These are phyloP conservation scores for Tupiocoris notatus DNA, from an alignment of 2,888 invertebrate species.

Conservation along the genomic window DNA sequence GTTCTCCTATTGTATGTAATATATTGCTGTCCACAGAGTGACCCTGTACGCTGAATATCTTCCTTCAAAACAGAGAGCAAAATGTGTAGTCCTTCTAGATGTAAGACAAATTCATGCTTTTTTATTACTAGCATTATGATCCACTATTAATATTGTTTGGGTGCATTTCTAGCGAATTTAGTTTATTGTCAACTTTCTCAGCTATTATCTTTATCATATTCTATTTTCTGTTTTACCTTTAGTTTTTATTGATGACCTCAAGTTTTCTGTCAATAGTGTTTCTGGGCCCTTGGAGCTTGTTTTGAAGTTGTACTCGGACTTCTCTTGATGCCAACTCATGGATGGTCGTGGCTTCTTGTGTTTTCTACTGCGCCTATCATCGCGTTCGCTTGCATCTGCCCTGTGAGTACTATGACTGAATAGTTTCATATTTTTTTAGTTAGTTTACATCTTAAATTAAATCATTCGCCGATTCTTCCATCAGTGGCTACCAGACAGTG, in stretches of 20 bases:
- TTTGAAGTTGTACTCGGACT: constrained; percentile 88
- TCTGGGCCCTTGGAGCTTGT: constrained; percentile 95
- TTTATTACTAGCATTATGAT: no score
- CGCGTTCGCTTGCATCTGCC: constrained; percentile 75
- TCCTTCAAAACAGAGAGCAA: constrained; percentile 88
- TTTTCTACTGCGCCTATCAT: constrained; percentile 86
- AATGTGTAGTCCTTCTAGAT: constrained; percentile 92
- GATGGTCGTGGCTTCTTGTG: constrained; percentile 89
- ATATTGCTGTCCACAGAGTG: constrained; percentile 69
- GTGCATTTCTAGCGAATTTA: no score
- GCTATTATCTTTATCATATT: no score
- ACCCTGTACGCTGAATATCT: constrained; percentile 95
- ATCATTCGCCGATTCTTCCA: constrained; percentile 51
- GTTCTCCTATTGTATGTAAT: no score
- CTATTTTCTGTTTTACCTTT: no score
- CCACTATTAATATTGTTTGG: not conserved
- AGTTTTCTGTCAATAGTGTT: constrained; percentile 72
- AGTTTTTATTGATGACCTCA: no score
- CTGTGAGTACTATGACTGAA: constrained; percentile 61
- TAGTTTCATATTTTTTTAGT: constrained; percentile 11
- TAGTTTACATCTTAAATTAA: constrained; percentile 6
- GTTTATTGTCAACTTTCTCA: no score
- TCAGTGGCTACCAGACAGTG: constrained; percentile 93
- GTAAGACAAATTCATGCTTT: no score
- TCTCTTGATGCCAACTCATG: constrained; percentile 85